Conservation (phyloP, 1,140 invertebrate species). For the Pissodes strobi region DNA sequence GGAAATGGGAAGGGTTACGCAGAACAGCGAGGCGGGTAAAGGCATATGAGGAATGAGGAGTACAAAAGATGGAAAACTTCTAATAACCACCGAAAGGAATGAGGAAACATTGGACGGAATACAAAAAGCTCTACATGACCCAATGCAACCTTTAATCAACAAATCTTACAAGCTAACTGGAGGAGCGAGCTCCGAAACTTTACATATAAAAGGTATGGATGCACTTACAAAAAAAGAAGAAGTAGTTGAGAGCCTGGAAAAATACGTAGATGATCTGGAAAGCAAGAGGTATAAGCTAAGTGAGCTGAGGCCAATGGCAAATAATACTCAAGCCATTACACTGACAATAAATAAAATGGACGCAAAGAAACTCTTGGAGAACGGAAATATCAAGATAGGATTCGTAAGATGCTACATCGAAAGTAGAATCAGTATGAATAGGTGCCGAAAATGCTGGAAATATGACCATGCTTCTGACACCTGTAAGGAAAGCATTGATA, state of each 20-base stretch:
- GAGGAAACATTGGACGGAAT: neutral
- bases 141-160: neutral
- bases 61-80: constrained; percentile 10
- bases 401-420: constrained; percentile 17
- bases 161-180: neutral
- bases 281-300: too few species aligned
- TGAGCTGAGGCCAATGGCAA: constrained; percentile 8
- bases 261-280: neutral
- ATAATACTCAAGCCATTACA: constrained; percentile 12
- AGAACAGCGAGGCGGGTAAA: neutral
- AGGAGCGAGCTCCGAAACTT: too few species aligned
- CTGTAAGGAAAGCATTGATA: constrained; percentile 6
- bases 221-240: constrained; percentile 17
- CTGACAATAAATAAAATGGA: neutral
- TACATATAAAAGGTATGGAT: constrained; percentile 11
- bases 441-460: neutral
- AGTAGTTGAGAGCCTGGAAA: neutral
- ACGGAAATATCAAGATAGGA: constrained; percentile 10
- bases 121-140: neutral
- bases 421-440: constrained; percentile 1
- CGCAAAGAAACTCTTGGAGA: neutral
- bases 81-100: constrained; percentile 11
- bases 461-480: neutral
- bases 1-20: neutral
- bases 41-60: constrained; percentile 7